Base-by-base conservation (phyloP, 2,113 vertebrate genomes). In the Rissa tridactyla region DNA sequence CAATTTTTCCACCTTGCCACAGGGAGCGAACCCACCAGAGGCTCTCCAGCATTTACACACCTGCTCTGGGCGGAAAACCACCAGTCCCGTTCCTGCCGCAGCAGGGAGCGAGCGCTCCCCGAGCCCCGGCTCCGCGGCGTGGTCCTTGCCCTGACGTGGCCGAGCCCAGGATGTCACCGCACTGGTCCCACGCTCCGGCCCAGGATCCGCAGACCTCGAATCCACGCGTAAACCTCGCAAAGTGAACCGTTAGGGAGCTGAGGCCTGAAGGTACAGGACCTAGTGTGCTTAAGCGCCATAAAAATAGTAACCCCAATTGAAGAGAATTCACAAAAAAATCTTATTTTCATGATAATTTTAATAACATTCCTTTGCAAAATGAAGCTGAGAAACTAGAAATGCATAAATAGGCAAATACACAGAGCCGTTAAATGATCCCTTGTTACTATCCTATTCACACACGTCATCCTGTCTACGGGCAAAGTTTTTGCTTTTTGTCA, bases 311-410 rank as follows among this genome's bases (percentile, higher is more conserved):
- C 12, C 82, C 66, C 71, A 11, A 95, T 51, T 73, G 93, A 97
- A 97, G 76, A 96, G 93, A 97, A 92, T 34, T 88, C 84, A 97
- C 92, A 70, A 52, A 47, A 47, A 49, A 69, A 94, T 71, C 73
- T 88, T 85, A 94, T 78, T 97, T 95, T 95, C 94, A 96, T 72
- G 40, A 76, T 71, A 44, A 85, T 83, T 96, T 97, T 97, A 97
- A 97, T 95, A 58, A 87, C 70, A 91, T 52, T 96, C 91, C 82
- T 97, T 95, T 90, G 92, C 75, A 91, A 97, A 95, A 91, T 36
- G 79, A 91, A 96, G 82, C 87, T 62, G 94, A 92, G 89, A 88
- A 97, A 86, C 94, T 96, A 88, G 94, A 95, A 94, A 90, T 54
- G 89, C 92, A 94, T 65, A 58, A 96, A 94, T 21, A 97, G 91